Evolutionary conservation across 1,140 invertebrate species (phyloP).

Genomic region (Lepeophtheirus salmonis): DNA sequence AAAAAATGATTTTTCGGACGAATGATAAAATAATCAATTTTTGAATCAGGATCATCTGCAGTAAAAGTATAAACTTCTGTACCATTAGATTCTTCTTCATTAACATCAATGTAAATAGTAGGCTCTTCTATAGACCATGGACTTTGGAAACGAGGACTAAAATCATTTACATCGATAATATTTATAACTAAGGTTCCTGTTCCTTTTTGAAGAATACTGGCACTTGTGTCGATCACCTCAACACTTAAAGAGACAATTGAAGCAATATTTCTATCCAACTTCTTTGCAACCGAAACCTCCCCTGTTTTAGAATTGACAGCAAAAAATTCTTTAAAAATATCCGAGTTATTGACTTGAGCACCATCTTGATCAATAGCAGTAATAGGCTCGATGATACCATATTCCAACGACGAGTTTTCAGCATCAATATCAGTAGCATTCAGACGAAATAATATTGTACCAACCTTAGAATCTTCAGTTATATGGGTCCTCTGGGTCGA

Average conservation of each 20-base stretch:
- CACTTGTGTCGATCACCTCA: conserved; percentile 55
- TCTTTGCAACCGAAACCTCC: conserved; percentile 44
- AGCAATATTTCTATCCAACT: conserved; percentile 44
- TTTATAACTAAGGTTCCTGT: conserved; percentile 58
- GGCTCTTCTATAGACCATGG: conserved; percentile 49
- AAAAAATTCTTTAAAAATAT: conserved; percentile 45
- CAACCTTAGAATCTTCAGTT: conserved; percentile 51
- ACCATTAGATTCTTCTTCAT: conserved; percentile 62
- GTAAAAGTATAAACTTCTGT: conserved; percentile 55
- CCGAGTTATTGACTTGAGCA: conserved; percentile 37
- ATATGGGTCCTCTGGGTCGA: conserved; percentile 53
- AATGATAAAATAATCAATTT: conserved; percentile 48
- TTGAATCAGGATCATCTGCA: conserved; percentile 61
- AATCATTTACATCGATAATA: conserved; percentile 57
- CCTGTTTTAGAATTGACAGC: conserved; percentile 45
- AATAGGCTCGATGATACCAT: conserved; percentile 45
- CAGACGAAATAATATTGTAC: conserved; percentile 48
- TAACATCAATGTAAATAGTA: conserved; percentile 43
- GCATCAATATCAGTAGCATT: conserved; percentile 58
- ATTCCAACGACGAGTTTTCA: conserved; percentile 41
- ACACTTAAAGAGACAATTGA: conserved; percentile 54
- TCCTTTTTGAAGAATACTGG: conserved; percentile 51
- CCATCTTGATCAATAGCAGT: conserved; percentile 62
- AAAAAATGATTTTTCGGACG: conserved; percentile 51
- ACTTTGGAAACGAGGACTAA: conserved; percentile 40